phyloP scores from a whole-genome alignment of 2,113 vertebrate genomes.

The Oenanthe oenanthe region DNA sequence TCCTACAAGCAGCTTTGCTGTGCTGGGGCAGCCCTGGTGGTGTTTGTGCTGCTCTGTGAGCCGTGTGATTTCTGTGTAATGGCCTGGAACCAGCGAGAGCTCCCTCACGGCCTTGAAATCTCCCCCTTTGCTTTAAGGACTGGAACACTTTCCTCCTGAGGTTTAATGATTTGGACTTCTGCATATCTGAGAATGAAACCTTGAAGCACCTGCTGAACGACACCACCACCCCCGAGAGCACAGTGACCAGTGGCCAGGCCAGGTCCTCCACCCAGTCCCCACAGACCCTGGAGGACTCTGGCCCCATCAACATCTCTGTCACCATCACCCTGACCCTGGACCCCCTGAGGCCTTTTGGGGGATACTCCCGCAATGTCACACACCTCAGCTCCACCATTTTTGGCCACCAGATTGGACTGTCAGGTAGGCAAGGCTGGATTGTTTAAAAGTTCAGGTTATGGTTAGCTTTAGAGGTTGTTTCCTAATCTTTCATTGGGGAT shows the following conservation, averaged over 20 bases:
- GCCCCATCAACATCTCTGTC: conserved; percentile 94
- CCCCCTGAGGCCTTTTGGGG: conserved; percentile 89
- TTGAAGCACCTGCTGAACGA: conserved; percentile 94
- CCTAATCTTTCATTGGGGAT: accelerated
- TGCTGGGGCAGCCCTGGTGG: background rate
- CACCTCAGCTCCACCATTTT: conserved; percentile 90
- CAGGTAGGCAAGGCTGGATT: conserved; percentile 75
- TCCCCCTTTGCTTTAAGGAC: conserved; percentile 77
- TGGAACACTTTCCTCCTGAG: conserved; percentile 97
- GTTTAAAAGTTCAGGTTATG: background rate
- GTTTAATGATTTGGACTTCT: conserved; percentile 96
- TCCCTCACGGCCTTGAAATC: background rate
- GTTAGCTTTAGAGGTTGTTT: background rate
- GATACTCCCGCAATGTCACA: conserved; percentile 95
- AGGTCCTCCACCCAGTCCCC: conserved; percentile 88
- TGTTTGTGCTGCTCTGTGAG: background rate
- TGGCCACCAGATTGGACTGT: conserved; percentile 92
- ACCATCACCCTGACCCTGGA: conserved; percentile 93
- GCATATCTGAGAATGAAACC: conserved; percentile 97
- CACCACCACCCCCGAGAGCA: conserved; percentile 88
- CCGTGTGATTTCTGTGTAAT: background rate
- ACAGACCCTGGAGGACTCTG: conserved; percentile 87
- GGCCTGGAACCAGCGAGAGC: background rate
- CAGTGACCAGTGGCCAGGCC: conserved; percentile 87
- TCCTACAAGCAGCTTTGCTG: accelerated